phyloP scores from a whole-genome alignment of 1,140 invertebrate species.

The Zaprionus taronus region DNA sequence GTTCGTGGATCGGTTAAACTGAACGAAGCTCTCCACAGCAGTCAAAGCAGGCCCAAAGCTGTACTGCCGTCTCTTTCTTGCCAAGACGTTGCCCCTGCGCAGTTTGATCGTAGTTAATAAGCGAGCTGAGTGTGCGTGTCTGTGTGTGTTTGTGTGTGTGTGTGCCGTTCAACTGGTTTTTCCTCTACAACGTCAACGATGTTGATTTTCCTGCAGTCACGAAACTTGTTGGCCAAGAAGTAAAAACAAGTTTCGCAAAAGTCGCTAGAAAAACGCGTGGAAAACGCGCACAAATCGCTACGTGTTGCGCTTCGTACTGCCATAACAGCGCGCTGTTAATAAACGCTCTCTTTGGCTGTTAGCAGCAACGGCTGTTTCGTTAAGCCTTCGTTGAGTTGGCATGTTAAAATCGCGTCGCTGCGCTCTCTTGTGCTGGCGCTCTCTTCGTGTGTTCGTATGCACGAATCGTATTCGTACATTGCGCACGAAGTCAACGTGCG shows the following conservation, averaged over 20 bases:
- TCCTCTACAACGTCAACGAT: slow-evolving; percentile 36
- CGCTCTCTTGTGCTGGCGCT: not conserved
- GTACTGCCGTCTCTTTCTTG: slow-evolving; percentile 23
- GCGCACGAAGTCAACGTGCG: not conserved
- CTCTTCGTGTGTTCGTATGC: not conserved
- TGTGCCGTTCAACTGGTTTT: slow-evolving; percentile 66
- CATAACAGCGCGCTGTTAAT: slow-evolving; percentile 32
- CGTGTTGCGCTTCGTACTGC: slow-evolving; percentile 58
- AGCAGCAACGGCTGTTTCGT: slow-evolving; percentile 22
- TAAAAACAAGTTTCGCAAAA: slow-evolving; percentile 49
- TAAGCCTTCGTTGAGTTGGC: slow-evolving; percentile 26
- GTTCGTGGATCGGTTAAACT: slow-evolving; percentile 45
- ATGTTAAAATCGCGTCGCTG: not conserved
- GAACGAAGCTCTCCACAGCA: slow-evolving; percentile 44
- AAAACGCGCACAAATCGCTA: slow-evolving; percentile 55
- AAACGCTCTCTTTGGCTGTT: slow-evolving; percentile 15
- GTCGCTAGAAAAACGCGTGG: slow-evolving; percentile 48
- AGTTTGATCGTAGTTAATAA: slow-evolving; percentile 45
- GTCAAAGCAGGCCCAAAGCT: not conserved
- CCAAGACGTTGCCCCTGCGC: slow-evolving; percentile 53
- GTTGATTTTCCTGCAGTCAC: slow-evolving; percentile 33
- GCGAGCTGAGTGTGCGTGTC: not conserved
- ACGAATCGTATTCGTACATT: not conserved
- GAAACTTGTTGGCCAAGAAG: slow-evolving; percentile 33
- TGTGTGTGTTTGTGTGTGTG: not conserved